Percentiles rank a stretch among this genome's conserved stretches.
Evolutionary conservation across 2,888 invertebrate species (phyloP).

Genomic region (Agriopis leucophaearia): DNA sequence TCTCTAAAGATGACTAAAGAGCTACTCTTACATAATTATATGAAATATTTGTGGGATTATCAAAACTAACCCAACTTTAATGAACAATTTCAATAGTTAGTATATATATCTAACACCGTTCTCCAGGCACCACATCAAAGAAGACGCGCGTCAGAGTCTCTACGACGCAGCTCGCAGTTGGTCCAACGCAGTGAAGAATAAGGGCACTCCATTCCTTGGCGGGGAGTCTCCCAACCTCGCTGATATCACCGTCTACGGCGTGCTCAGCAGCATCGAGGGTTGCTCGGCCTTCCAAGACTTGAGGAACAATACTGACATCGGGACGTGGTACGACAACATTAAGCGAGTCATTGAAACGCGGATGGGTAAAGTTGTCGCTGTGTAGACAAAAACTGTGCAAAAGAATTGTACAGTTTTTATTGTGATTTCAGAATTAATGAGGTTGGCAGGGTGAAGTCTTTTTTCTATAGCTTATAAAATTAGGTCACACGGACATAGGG

Average conservation of each 20-base stretch:
- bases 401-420: constrained; percentile 2
- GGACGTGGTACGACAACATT: constrained; percentile 92
- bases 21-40: too few relatives aligned
- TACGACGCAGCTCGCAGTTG: constrained; percentile 96
- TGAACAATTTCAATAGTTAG: too few relatives aligned
- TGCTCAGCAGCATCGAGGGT: constrained; percentile 97
- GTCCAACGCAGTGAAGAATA: constrained; percentile 89
- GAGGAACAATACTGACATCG: constrained; percentile 90
- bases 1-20: too few relatives aligned
- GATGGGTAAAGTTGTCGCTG: constrained; percentile 79
- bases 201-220: constrained; percentile 93
- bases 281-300: constrained; percentile 95
- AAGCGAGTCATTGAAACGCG: constrained; percentile 88
- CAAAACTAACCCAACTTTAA: too few relatives aligned
- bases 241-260: constrained; percentile 96
- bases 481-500: too few relatives aligned
- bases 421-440: constrained; percentile 1
- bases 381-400: constrained; percentile 48
- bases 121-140: constrained; percentile 91
- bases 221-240: constrained; percentile 95
- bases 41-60: too few relatives aligned
- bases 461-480: neutral
- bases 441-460: neutral
- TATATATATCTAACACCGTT: neutral
- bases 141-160: constrained; percentile 95